Base-by-base conservation (phyloP, 2,888 invertebrate genomes). In the Dasypogon diadema region DNA sequence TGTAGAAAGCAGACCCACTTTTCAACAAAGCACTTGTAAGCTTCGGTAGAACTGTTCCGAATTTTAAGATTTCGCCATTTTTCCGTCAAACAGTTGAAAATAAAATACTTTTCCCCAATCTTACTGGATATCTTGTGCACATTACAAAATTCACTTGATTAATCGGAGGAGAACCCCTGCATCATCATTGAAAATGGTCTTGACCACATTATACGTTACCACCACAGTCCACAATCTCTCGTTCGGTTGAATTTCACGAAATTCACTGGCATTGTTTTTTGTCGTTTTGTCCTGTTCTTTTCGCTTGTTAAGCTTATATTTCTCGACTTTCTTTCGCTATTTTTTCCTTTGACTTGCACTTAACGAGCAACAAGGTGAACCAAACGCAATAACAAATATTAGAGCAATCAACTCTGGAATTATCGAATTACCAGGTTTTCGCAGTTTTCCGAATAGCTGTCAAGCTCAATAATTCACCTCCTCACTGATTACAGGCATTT, bases 151-250 rank as follows among this genome's bases (percentile, higher is more conserved):
- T 54, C 18, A 54, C 54, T 54, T 70, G 22, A 54, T 70, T 70
- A 70, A 70, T 54, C 51, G 18, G 37, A 30, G 77, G 54, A 68
- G 58, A 77, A 56, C 77, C 77, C 76, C 51, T 77, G 77, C 77
- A 77, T 77, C 77, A 77, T 75, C 77, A 77, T 77, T 68, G 58
- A 58, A 74, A 77, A 70, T 77, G 75, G 77, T 51, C 54, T 77
- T 74, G 70, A 21, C 77, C 77, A 75, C 74, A 70, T 70, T 70
- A 70, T 68, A 68, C 54, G 54, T 70, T 65, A 46, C 46, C 16
- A 65, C 46, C 65, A 70, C 70, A 54, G 21, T 10, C n/a, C 30
- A 70, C 51, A 54, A 48, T 14, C n/a, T n/a, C 48, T 12, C n/a
- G 51, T 63, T 48, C 70, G 70, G 18, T 70, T 70, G 34, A 54